Base-by-base conservation (phyloP, 2,797 vertebrate genomes). In the Orientallactaga sibirica region DNA sequence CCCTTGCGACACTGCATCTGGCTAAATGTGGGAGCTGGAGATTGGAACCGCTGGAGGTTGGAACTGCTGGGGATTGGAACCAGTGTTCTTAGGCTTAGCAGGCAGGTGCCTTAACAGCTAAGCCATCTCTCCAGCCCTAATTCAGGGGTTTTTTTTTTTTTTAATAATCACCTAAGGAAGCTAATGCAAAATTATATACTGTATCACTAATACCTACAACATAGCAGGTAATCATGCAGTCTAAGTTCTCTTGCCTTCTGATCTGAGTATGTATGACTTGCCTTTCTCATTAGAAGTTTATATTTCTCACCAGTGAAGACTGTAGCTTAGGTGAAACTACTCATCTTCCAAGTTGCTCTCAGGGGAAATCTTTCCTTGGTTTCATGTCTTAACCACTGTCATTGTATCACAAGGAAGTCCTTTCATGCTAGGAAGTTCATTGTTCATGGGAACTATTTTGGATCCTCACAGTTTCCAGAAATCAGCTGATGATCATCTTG, bases 361-460 rank as follows among this genome's bases (percentile, higher is more conserved):
- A 16, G 67, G 37, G 37, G 29, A 24, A 94, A 73, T 87, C 27
- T 66, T 90, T 84, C 43, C 64, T 66, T 33, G 86, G 61, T 77
- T 84, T 88, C 77, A 71, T 93, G 94, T 87, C 27, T 94, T 77
- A 71, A 68, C 25, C 22, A 37, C 74, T 84, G 43, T 85, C 48
- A 55, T 80, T 90, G 3, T 62, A 43, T 80, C 55, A 90, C 25
- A 84, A 94, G 68, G 64, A 96, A 84, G 71, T 27, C 29, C 79
- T 95, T 94, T 94, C 55, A 92, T 61, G 25, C 79, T 91, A 52
- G n/a, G 79, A 90, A 85, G 91, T 88, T 27, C 52, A 79, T 25
- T 68, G 27, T 92, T 90, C 61, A 2, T 61, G 87, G 37, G 81
- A 93, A 81, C 24, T 37, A 43, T 70, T 90, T 92, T 77, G 82